Base-by-base conservation (phyloP, 1,140 invertebrate species). In the Neodiprion lecontei region DNA sequence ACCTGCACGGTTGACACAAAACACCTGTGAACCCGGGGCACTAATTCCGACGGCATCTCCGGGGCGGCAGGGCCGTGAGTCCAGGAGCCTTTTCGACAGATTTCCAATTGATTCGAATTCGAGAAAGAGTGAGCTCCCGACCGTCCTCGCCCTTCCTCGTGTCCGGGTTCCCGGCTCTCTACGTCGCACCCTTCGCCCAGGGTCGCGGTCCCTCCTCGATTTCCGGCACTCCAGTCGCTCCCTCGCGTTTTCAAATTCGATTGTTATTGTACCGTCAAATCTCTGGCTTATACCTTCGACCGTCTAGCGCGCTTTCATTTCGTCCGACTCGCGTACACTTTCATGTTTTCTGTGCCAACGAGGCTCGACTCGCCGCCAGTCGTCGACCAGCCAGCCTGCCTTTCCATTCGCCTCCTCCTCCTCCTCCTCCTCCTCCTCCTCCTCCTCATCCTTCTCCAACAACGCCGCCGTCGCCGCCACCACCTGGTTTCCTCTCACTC, bases 271-370 rank as follows among this genome's bases (percentile, higher is more conserved):
- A 14, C 7, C 9, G 11, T 17, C 53, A 9, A 17, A 40, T 40
- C 28, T 40, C 28, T 40, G 28, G 28, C 28, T 61, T 1, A 53
- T 53, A 61, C 53, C 53, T 61, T 14, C 11, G n/a, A 61, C 9
- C 11, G n/a, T 61, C 53, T 61, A 61, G n/a, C 53, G 53, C 53
- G 53, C 53, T 61, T 61, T 61, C 53, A 61, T 61, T 61, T 61
- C n/a, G 53, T 17, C 7, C 11, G 53, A 61, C 53, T 61, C 11
- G 53, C 53, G 53, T 61, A 61, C 11, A 61, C 53, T 61, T 61
- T 61, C 53, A 61, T 61, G 53, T 61, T 61, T 61, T 61, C 53
- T 61, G 53, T 61, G 53, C 53, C 53, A 61, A 61, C 53, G 53
- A 61, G 53, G 53, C 53, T 61, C 53, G 8, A 61, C 53, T 61